Percentiles rank a stretch among this genome's conserved stretches.
Evolutionary conservation across 2,888 invertebrate genomes (phyloP).

Genomic region (Drosophila borealis): DNA sequence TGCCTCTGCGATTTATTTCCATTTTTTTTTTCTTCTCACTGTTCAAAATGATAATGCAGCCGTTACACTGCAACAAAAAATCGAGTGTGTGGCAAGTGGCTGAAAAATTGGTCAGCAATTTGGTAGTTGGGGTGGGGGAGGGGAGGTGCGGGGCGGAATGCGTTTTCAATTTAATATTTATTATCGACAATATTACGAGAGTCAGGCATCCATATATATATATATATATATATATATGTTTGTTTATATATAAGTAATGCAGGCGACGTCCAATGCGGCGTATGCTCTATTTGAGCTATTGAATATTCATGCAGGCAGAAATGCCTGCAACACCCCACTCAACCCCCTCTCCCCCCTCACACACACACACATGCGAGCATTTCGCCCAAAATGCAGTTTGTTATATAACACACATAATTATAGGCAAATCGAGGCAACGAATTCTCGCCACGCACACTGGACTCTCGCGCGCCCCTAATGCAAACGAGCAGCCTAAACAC

Average conservation of each 20-base stretch:
- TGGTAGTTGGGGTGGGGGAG: not conserved
- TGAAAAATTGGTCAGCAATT: slow-evolving; percentile 28
- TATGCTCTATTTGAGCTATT: slow-evolving; percentile 78
- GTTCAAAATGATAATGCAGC: slow-evolving; percentile 33
- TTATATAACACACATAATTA: slow-evolving; percentile 82
- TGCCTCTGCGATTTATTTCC: slow-evolving; percentile 8
- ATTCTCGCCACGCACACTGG: slow-evolving; percentile 72
- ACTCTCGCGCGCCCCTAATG: slow-evolving; percentile 56
- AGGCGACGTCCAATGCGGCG: slow-evolving; percentile 66
- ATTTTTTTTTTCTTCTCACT: not conserved
- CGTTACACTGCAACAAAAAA: slow-evolving; percentile 31
- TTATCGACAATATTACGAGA: slow-evolving; percentile 72
- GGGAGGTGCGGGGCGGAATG: not conserved
- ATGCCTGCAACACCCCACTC: slow-evolving; percentile 21
- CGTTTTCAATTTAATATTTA: slow-evolving; percentile 71
- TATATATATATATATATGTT: too few species aligned
- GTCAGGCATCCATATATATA: slow-evolving; percentile 23
- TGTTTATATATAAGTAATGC: slow-evolving; percentile 43
- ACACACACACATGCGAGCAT: slow-evolving; percentile 36
- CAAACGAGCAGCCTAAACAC: slow-evolving; percentile 39
- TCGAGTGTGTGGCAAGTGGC: not conserved
- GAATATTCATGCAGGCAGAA: slow-evolving; percentile 75
- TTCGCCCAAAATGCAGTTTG: slow-evolving; percentile 76
- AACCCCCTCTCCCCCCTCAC: not conserved
- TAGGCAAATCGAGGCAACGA: slow-evolving; percentile 81